A percentile compares a stretch with the other conserved stretches of the same genome.
These are phyloP conservation scores for Lordiphosa andalusiaca DNA, from an alignment of 2,888 invertebrate genomes.

Conservation along the genomic window DNA sequence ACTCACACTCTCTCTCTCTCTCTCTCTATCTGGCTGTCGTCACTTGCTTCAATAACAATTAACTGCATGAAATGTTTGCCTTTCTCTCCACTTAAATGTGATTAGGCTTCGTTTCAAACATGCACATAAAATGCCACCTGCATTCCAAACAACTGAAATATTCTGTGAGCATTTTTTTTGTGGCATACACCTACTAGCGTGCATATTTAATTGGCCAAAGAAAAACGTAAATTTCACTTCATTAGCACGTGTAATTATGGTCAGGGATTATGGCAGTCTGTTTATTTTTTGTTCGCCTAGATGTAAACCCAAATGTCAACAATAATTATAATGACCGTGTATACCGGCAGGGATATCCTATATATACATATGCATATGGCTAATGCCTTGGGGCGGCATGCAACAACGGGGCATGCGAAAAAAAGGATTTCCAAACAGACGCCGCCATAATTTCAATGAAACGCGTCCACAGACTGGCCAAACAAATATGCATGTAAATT, in stretches of 20 bases:
- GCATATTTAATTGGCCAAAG: slow-evolving; percentile 27
- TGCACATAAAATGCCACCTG: too few species aligned
- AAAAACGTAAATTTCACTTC: slow-evolving; percentile 59
- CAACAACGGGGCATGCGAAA: slow-evolving; percentile 46
- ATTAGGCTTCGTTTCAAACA: too few species aligned
- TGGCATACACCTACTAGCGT: slow-evolving; percentile 5
- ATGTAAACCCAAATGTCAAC: slow-evolving; percentile 60
- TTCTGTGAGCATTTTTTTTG: slow-evolving; percentile 9
- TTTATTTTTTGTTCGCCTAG: slow-evolving; percentile 5
- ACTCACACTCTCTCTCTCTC: too few species aligned
- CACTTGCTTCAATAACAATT: too few species aligned
- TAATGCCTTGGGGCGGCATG: slow-evolving; percentile 46
- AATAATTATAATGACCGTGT: slow-evolving; percentile 57
- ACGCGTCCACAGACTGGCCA: slow-evolving; percentile 40
- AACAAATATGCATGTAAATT: slow-evolving; percentile 72
- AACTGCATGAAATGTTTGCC: too few species aligned
- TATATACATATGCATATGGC: slow-evolving; percentile 6
- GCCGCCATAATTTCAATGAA: slow-evolving; percentile 18
- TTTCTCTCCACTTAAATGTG: too few species aligned
- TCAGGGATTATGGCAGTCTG: slow-evolving; percentile 38
- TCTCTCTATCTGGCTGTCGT: too few species aligned
- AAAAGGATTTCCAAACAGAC: slow-evolving; percentile 17
- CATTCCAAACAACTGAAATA: slow-evolving; percentile 8
- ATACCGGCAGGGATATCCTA: not conserved
- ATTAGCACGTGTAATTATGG: slow-evolving; percentile 64